Conservation (phyloP, 2,888 invertebrate genomes). For the Tortrix viridana region DNA sequence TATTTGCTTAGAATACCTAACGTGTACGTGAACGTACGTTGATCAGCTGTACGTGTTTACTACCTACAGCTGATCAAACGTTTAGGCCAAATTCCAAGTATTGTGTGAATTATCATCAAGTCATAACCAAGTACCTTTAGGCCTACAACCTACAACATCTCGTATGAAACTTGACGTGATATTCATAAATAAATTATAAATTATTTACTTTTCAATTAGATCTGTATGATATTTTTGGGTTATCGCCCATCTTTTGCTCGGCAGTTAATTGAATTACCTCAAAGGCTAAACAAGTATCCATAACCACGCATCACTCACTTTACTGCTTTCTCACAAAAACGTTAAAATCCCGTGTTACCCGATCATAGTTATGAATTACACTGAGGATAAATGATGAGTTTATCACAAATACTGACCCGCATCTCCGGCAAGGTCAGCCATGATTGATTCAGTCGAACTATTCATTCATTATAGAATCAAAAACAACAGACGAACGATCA, state of each 20-base stretch:
- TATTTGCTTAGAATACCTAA: too few species aligned
- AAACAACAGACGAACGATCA: not conserved
- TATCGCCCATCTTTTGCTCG: constrained; percentile 15
- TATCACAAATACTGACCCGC: constrained; percentile 60
- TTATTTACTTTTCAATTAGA: constrained; percentile 7
- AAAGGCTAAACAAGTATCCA: constrained; percentile 56
- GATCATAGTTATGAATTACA: constrained; percentile 9
- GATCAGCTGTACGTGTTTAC: constrained; percentile 8
- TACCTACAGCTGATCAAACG: constrained; percentile 2
- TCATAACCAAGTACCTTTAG: too few species aligned
- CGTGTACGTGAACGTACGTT: too few species aligned
- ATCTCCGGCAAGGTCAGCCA: constrained; percentile 42
- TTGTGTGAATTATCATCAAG: too few species aligned
- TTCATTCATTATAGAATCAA: constrained; percentile 5
- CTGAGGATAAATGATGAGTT: constrained; percentile 54
- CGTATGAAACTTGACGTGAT: not conserved
- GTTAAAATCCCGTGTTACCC: constrained; percentile 11
- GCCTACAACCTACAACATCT: too few species aligned
- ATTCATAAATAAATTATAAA: not conserved
- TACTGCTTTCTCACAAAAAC: constrained; percentile 21
- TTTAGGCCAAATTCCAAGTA: not conserved
- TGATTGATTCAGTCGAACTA: constrained; percentile 24
- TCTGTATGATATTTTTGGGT: constrained; percentile 3
- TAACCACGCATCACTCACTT: constrained; percentile 43
- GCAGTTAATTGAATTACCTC: constrained; percentile 45